Evolutionary conservation across 2,888 invertebrate genomes (phyloP).

Genomic region (Pyrrhia umbra): DNA sequence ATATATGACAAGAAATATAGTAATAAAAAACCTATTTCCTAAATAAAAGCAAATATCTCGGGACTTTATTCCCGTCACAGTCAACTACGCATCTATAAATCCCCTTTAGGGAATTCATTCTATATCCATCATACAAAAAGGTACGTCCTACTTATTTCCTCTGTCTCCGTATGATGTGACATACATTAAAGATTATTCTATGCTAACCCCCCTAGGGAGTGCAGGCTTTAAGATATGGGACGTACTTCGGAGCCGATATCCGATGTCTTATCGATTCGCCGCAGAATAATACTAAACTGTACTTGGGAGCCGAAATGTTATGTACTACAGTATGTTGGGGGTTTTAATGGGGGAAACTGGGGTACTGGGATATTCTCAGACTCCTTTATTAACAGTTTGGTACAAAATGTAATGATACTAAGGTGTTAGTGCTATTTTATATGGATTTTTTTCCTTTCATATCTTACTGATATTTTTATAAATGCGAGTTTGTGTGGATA

Average conservation of each 20-base stretch:
- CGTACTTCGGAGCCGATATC: conserved; percentile 47
- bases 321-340: conserved; percentile 28
- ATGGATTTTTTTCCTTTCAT: too few species aligned
- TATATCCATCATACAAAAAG: conserved; percentile 8
- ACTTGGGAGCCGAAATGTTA: conserved; percentile 26
- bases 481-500: too few species aligned
- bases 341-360: conserved; percentile 37
- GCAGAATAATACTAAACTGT: conserved; percentile 35
- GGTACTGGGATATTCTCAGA: conserved; percentile 22
- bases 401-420: neutral
- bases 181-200: conserved; percentile 53
- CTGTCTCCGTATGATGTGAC: conserved; percentile 37
- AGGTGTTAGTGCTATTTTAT: neutral
- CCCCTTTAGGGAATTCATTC: neutral
- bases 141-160: conserved; percentile 38
- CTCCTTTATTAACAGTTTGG: neutral
- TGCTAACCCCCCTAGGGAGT: conserved; percentile 32
- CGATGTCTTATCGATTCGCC: conserved; percentile 52
- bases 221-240: conserved; percentile 39
- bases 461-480: too few species aligned
- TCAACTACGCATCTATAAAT: too few species aligned
- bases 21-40: too few species aligned
- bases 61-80: conserved; percentile 1
- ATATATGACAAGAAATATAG: too few species aligned
- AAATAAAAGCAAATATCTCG: neutral